Base-by-base conservation (phyloP, 2,797 vertebrate species). In the Epinephelus malabaricus region DNA sequence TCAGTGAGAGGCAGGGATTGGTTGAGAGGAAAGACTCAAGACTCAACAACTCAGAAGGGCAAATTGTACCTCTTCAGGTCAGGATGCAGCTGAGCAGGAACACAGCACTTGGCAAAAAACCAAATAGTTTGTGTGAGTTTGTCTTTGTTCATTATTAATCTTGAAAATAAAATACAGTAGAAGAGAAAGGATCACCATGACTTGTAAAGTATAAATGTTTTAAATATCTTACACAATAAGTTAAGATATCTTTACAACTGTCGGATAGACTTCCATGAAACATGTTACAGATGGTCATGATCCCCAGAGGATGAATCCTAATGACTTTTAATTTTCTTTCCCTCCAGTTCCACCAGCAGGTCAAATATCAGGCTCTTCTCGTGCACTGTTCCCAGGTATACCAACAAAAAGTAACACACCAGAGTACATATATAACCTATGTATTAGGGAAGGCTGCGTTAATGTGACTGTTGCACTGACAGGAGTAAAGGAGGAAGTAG, bases 51-150 rank as follows among this genome's bases (percentile, higher is more conserved):
- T 70, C 34, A 69, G 63, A 76, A 43, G 25, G 45, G 8, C 34
- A 19, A 34, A 50, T 15, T 30, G 64, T 68, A 69, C 25, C 14
- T 34, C 15, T 13, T 68, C 6, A 38, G 58, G 58, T 73, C 78
- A 85, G 82, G 85, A 92, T 81, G 74, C 86, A 88, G 83, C 78
- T 87, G 86, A 91, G 58, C 69, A 73, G 73, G 59, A 87, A 86
- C 46, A 79, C 67, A 64, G 46, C 8, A n/a, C 59, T 76, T 62
- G 38, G 34, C 5, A 30, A 30, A 69, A 70, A 47, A 23, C 25
- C 21, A 15, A 18, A 43, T 12, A 1, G 66, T 82, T 45, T 79
- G 51, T 67, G 69, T 49, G 63, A 70, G 43, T 12, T 49, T 49
- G 23, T 50, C 10, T 62, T 7, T 27, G 58, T 51, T 69, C n/a